Percentiles rank a stretch among this genome's conserved stretches.
phyloP scores from a whole-genome alignment of 2,797 vertebrate species.

The Rachycentron canadum region DNA sequence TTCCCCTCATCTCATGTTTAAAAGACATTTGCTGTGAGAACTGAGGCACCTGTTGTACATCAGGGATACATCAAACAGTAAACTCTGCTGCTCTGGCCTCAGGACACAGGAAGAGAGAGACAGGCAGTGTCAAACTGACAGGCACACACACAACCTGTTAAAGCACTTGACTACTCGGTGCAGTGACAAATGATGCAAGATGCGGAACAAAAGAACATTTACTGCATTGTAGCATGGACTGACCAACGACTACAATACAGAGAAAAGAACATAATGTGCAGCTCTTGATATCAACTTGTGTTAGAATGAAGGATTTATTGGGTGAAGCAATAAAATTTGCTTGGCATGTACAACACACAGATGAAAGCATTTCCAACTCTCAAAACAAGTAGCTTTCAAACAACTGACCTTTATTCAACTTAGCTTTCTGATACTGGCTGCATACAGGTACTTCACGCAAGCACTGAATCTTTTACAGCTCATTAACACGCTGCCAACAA shows the following conservation, averaged over 20 bases:
- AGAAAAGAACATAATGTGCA: slow-evolving; percentile 10
- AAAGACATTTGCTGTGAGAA: slow-evolving; percentile 62
- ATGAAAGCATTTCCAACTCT: slow-evolving; percentile 22
- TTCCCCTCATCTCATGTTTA: slow-evolving; percentile 48
- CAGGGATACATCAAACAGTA: slow-evolving; percentile 61
- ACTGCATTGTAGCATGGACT: not conserved
- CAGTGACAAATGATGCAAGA: slow-evolving; percentile 53
- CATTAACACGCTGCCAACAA: slow-evolving; percentile 24
- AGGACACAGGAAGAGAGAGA: slow-evolving; percentile 47
- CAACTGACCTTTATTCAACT: slow-evolving; percentile 41
- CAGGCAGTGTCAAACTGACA: slow-evolving; percentile 43
- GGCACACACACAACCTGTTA: slow-evolving; percentile 48
- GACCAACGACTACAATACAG: not conserved
- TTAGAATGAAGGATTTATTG: slow-evolving; percentile 39
- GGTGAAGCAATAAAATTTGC: slow-evolving; percentile 44
- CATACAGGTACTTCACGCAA: slow-evolving; percentile 1
- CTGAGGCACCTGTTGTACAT: slow-evolving; percentile 64
- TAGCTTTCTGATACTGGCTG: slow-evolving; percentile 20
- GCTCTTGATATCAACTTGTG: slow-evolving; percentile 38
- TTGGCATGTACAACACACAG: slow-evolving; percentile 5
- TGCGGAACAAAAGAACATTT: slow-evolving; percentile 45
- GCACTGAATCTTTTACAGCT: slow-evolving; percentile 31
- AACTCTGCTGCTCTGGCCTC: slow-evolving; percentile 35
- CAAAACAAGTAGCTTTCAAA: slow-evolving; percentile 25
- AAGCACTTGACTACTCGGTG: slow-evolving; percentile 55